These are phyloP conservation scores for Bufotes viridis DNA, from an alignment of 2,797 vertebrate species.

Conservation along the genomic window DNA sequence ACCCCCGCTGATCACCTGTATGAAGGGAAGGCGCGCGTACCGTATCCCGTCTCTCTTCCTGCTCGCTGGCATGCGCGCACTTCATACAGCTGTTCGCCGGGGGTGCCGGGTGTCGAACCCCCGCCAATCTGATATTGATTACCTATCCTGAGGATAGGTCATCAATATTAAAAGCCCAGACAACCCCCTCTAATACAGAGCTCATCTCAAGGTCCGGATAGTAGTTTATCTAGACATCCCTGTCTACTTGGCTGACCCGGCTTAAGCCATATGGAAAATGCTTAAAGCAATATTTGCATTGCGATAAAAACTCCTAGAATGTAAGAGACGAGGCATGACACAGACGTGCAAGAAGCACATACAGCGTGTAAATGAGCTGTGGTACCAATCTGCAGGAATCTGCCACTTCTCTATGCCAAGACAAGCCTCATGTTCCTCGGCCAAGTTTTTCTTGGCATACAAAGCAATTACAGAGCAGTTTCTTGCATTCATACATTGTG, in stretches of 20 bases:
- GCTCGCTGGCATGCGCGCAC: too few relatives aligned
- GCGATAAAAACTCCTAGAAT: background rate
- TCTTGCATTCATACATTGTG: background rate
- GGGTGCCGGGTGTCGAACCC: too few relatives aligned
- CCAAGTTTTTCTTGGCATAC: constrained; percentile 44
- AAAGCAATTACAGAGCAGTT: background rate
- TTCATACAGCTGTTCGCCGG: too few relatives aligned
- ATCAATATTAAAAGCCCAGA: too few relatives aligned
- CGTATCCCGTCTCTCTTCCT: too few relatives aligned
- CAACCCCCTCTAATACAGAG: background rate
- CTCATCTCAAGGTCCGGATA: background rate
- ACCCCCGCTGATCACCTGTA: too few relatives aligned
- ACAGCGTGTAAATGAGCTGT: background rate
- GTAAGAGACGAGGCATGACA: background rate
- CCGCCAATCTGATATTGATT: too few relatives aligned
- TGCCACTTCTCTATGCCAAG: constrained; percentile 36
- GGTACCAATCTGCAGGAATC: constrained; percentile 45
- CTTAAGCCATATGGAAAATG: background rate
- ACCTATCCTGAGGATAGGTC: too few relatives aligned
- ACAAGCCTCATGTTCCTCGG: background rate
- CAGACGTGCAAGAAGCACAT: background rate
- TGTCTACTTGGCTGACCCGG: background rate
- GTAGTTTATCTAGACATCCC: background rate
- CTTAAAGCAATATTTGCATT: background rate
- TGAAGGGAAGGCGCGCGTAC: too few relatives aligned